A percentile compares a stretch with the other conserved stretches of the same genome.
These are phyloP conservation scores for Dioctria rufipes DNA, from an alignment of 2,888 invertebrate genomes.

Conservation along the genomic window DNA sequence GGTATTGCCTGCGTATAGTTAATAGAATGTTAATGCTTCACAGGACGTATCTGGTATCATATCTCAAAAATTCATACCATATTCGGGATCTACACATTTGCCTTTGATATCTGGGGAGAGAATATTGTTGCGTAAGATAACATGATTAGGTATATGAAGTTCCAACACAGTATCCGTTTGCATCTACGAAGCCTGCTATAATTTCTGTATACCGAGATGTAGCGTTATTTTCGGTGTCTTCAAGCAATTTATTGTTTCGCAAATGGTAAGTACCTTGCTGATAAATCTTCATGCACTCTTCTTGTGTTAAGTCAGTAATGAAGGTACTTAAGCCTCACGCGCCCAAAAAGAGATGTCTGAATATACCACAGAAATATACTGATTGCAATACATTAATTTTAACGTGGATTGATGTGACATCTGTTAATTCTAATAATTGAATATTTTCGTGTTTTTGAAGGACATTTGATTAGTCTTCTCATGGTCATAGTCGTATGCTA, in stretches of 20 bases:
- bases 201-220: neutral
- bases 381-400: neutral
- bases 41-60: too few species aligned
- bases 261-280: neutral
- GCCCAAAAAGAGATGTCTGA: neutral
- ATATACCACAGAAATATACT: neutral
- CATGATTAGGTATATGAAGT: too few species aligned
- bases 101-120: too few species aligned
- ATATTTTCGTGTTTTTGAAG: too few species aligned
- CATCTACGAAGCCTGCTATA: neutral
- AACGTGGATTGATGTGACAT: neutral
- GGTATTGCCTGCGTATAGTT: too few species aligned
- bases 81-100: too few species aligned
- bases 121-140: too few species aligned
- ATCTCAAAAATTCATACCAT: too few species aligned
- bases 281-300: neutral
- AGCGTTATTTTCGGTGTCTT: neutral
- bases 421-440: too few species aligned
- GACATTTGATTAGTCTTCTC: neutral
- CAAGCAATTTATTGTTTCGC: neutral
- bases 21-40: too few species aligned
- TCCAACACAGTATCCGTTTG: too few species aligned
- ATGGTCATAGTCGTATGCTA: neutral
- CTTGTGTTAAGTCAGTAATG: neutral
- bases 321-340: neutral